These are phyloP conservation scores for Pituophis catenifer DNA, from an alignment of 2,113 vertebrate genomes.

Conservation along the genomic window DNA sequence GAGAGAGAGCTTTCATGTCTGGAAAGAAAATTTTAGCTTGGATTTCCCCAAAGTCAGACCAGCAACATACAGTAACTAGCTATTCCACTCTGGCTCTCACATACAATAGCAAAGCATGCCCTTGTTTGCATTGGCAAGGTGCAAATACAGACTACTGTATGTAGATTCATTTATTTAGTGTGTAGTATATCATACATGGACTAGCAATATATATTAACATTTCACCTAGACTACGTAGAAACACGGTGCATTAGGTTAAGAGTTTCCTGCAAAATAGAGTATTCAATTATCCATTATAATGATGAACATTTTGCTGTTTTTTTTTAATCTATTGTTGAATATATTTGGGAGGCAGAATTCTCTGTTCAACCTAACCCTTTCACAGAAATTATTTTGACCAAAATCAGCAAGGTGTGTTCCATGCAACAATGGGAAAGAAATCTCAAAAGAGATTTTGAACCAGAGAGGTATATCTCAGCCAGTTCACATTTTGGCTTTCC, in stretches of 20 bases:
- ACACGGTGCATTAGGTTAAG: background rate
- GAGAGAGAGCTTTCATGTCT: background rate
- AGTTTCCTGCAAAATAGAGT: background rate
- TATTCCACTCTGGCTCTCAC: background rate
- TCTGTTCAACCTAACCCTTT: constrained; percentile 23
- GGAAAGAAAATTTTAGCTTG: background rate
- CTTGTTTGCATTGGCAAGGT: background rate
- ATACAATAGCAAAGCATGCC: background rate
- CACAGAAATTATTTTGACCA: background rate
- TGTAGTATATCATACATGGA: background rate
- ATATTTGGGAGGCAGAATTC: background rate
- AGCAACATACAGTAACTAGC: background rate
- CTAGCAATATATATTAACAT: background rate
- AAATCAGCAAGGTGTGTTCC: constrained; percentile 18
- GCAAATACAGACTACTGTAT: background rate
- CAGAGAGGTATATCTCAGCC: constrained; percentile 33
- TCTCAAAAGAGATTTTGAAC: constrained; percentile 36
- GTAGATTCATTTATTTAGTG: background rate
- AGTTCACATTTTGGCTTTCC: constrained; percentile 36
- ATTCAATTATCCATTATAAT: background rate
- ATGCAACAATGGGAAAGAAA: constrained; percentile 17
- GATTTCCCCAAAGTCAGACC: background rate
- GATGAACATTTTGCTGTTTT: background rate
- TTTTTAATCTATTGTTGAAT: background rate
- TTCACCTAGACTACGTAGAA: background rate